Conservation (phyloP, 2,888 invertebrate genomes). For the Meandrusa payeni region DNA sequence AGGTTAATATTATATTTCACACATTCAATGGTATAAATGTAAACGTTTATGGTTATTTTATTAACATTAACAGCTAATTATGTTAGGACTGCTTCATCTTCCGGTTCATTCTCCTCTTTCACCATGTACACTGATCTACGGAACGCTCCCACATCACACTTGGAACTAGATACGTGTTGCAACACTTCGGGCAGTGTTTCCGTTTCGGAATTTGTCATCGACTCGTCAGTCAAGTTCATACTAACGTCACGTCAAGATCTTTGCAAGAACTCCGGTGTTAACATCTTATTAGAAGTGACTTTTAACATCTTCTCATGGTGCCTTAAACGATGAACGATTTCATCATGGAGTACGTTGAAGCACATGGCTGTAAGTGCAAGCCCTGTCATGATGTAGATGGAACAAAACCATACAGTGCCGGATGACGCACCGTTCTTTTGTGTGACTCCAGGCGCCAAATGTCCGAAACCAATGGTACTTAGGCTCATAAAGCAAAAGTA, state of each 20-base stretch:
- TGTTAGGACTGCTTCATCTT: constrained; percentile 60
- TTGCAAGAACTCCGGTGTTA: constrained; percentile 68
- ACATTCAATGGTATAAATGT: constrained; percentile 15
- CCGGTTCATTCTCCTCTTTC: constrained; percentile 63
- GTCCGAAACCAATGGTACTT: constrained; percentile 95
- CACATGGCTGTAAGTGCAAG: constrained; percentile 95
- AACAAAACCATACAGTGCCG: constrained; percentile 93
- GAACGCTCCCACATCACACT: constrained; percentile 60
- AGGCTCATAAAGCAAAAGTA: constrained; percentile 98
- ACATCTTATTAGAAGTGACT: constrained; percentile 58
- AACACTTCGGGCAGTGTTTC: constrained; percentile 73
- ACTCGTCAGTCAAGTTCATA: constrained; percentile 65
- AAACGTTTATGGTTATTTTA: constrained; percentile 18
- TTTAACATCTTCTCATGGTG: constrained; percentile 77
- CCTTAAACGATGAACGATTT: constrained; percentile 89
- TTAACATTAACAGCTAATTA: constrained; percentile 35
- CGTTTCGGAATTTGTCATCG: constrained; percentile 63
- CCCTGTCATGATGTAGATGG: constrained; percentile 93
- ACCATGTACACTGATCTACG: constrained; percentile 65
- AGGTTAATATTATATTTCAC: constrained; percentile 5
- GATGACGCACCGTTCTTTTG: constrained; percentile 73
- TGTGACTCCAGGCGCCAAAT: constrained; percentile 87
- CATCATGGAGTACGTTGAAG: constrained; percentile 93
- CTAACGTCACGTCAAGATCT: constrained; percentile 75
- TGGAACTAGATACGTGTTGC: constrained; percentile 62